These are phyloP conservation scores for Heptranchias perlo DNA, from an alignment of 2,113 vertebrate species.

Conservation along the genomic window DNA sequence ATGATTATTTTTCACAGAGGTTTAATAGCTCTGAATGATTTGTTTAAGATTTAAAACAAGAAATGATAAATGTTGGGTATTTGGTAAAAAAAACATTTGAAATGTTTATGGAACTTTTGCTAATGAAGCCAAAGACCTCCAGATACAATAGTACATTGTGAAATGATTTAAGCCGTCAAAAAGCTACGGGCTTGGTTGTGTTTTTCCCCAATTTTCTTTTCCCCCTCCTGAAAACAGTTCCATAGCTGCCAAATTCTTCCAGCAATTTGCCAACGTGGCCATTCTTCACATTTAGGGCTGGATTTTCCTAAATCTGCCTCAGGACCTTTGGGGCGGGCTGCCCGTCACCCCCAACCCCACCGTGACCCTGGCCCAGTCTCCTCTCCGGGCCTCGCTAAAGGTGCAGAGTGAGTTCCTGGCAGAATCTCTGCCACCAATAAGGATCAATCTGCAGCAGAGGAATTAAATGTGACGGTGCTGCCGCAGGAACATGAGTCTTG, in stretches of 20 bases:
- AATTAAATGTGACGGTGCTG: not conserved
- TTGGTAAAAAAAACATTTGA: not conserved
- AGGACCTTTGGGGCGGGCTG: no score
- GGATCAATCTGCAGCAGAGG: not conserved
- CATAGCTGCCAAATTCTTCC: not conserved
- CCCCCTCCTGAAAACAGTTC: not conserved
- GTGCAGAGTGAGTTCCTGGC: not conserved
- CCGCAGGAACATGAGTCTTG: not conserved
- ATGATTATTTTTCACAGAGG: not conserved
- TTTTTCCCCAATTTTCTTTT: not conserved
- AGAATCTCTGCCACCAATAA: not conserved
- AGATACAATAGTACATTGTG: not conserved
- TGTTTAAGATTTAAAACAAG: not conserved
- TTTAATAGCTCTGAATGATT: not conserved
- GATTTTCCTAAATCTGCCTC: not conserved
- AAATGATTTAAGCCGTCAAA: not conserved
- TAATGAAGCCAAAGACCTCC: not conserved
- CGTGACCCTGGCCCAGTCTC: not conserved
- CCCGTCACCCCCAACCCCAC: not conserved
- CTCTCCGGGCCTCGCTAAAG: not conserved
- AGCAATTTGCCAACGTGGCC: not conserved
- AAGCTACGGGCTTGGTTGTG: not conserved
- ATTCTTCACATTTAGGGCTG: not conserved
- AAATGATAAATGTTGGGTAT: not conserved
- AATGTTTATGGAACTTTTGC: not conserved